Conservation (phyloP, 2,797 vertebrate species). For the Lepus townsendii region DNA sequence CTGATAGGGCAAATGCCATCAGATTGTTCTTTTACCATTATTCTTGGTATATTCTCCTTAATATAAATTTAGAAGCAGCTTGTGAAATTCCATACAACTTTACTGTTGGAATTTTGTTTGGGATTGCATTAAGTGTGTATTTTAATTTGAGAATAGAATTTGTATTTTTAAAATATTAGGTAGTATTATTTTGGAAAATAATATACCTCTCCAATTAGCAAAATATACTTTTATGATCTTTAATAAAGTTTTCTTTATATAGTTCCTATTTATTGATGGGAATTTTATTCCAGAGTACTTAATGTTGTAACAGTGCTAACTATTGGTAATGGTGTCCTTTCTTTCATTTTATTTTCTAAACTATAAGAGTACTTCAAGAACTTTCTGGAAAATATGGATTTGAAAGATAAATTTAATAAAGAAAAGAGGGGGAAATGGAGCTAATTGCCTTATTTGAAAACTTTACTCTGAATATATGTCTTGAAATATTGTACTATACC, state of each 20-base stretch:
- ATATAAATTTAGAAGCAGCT: slow-evolving; percentile 8
- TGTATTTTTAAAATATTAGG: slow-evolving; percentile 31
- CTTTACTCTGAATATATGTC: no score
- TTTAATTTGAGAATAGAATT: slow-evolving; percentile 57
- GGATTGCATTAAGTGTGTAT: slow-evolving; percentile 25
- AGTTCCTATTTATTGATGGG: background rate
- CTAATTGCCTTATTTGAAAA: no score
- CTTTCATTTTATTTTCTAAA: background rate
- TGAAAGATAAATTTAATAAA: no score
- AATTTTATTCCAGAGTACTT: background rate
- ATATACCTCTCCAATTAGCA: slow-evolving; percentile 59
- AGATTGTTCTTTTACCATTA: slow-evolving; percentile 16
- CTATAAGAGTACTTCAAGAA: no score
- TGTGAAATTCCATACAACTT: slow-evolving; percentile 28
- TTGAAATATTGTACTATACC: no score
- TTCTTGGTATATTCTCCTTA: background rate
- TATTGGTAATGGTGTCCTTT: background rate
- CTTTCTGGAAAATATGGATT: no score
- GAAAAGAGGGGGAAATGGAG: no score
- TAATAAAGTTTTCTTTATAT: slow-evolving; percentile 1
- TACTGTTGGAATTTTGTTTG: slow-evolving; percentile 7
- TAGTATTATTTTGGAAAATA: slow-evolving; percentile 33
- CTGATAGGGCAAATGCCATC: background rate
- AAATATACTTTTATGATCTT: slow-evolving; percentile 36
- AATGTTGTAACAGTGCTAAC: background rate